Conservation (phyloP, 2,797 vertebrate genomes). For the Pygocentrus nattereri region DNA sequence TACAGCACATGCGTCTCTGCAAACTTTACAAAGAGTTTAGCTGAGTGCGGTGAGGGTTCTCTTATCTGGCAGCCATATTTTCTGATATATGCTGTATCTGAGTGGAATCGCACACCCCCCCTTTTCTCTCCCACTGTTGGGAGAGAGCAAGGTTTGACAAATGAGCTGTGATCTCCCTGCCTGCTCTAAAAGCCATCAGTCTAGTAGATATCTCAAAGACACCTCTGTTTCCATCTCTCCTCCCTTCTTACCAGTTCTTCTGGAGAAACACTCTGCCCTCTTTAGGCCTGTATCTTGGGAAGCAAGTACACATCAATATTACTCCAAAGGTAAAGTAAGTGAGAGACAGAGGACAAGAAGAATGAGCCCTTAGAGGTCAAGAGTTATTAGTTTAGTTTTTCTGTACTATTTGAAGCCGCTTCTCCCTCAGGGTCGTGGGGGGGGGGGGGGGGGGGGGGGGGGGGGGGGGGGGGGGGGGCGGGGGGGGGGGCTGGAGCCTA, state of each 20-base stretch:
- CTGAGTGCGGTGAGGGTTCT: constrained; percentile 24
- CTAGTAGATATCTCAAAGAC: constrained; percentile 52
- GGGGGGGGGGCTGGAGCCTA: too few relatives aligned
- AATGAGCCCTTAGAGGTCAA: neutral
- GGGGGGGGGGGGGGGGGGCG: too few relatives aligned
- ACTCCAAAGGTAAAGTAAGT: neutral
- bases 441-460: too few relatives aligned
- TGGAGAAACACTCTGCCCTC: constrained; percentile 38
- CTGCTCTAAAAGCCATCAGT: constrained; percentile 45
- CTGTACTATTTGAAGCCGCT: neutral
- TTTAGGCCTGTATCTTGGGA: neutral
- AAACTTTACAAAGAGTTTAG: constrained; percentile 37
- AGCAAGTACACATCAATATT: neutral
- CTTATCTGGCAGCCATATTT: constrained; percentile 44
- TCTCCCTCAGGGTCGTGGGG: too few relatives aligned
- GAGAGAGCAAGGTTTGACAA: constrained; percentile 52
- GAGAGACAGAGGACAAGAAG: constrained; percentile 1
- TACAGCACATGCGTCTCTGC: constrained; percentile 21
- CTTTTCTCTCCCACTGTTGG: constrained; percentile 48
- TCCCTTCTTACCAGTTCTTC: constrained; percentile 40
- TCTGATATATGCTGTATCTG: constrained; percentile 42
- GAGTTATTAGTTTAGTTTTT: too few relatives aligned
- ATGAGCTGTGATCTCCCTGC: constrained; percentile 55
- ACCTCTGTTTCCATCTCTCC: constrained; percentile 31
- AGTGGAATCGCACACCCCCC: constrained; percentile 45